These are phyloP conservation scores for Spinibarbus caldwelli DNA, from an alignment of 2,797 vertebrate genomes.

Conservation along the genomic window DNA sequence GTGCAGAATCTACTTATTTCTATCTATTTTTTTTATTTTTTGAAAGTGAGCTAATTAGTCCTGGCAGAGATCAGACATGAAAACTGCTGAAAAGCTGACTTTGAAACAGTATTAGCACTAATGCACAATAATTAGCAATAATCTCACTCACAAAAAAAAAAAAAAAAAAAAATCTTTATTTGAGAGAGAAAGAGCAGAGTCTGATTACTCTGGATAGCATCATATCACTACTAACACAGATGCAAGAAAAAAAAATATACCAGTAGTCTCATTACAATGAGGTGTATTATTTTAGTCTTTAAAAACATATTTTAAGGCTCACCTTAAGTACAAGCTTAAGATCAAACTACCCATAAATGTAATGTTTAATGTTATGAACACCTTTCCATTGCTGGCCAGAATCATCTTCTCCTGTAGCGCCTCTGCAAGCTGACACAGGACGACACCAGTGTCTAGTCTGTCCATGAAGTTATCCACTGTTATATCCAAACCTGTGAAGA, in stretches of 20 bases:
- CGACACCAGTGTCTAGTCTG: constrained; percentile 90
- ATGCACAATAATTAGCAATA: background rate
- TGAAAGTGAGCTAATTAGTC: background rate
- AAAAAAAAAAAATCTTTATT: too few relatives aligned
- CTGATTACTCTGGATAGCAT: too few relatives aligned
- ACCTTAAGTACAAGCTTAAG: too few relatives aligned
- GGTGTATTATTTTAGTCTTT: too few relatives aligned
- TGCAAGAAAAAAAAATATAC: too few relatives aligned
- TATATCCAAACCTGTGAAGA: constrained; percentile 83
- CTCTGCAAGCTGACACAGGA: constrained; percentile 93
- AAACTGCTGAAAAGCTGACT: background rate
- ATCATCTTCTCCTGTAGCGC: constrained; percentile 91
- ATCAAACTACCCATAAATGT: background rate
- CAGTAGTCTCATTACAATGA: too few relatives aligned
- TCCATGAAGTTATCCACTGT: constrained; percentile 91
- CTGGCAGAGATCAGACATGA: background rate
- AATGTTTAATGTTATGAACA: constrained; percentile 41
- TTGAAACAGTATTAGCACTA: background rate
- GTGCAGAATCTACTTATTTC: background rate
- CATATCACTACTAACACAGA: too few relatives aligned
- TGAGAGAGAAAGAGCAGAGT: too few relatives aligned
- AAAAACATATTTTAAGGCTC: too few relatives aligned
- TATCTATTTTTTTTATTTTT: background rate
- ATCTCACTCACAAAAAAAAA: too few relatives aligned
- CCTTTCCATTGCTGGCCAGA: constrained; percentile 71